Base-by-base conservation (phyloP, 1,140 invertebrate genomes). In the Hestina assimilis region DNA sequence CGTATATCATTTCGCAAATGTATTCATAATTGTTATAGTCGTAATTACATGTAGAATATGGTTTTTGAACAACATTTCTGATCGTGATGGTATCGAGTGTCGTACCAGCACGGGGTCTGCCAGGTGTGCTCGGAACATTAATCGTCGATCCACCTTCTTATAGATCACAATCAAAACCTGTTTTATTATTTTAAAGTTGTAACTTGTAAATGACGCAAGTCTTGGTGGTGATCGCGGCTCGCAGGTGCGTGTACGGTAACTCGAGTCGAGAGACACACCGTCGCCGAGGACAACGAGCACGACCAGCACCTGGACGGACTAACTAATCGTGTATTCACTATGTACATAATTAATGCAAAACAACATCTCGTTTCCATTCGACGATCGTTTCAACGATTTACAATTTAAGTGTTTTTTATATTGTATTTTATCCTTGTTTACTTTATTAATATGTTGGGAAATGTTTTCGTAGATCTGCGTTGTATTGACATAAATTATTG, bases 141-240 rank as follows among this genome's bases (percentile, higher is more conserved):
- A 83, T 82, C 80, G 74, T 79, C 66, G 74, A 76, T 73, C 70
- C 72, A 77, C 67, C 78, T 72, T 78, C 77, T 75, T 82, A 81
- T 85, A 83, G 84, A 87, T 87, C 75, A 86, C 79, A 84, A 87
- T 87, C 82, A 72, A 66, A 84, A 87, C 82, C 81, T 67, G 84
- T 85, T 87, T 83, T 80, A 80, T 83, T 87, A 87, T 87, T 87
- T 87, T 87, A 84, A 83, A 83, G 79, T 83, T 83, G 82, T 83
- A 83, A 87, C 76, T 84, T 82, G 81, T 84, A 86, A 82, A 87
- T 87, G 84, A 87, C 84, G 84, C 79, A 85, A 85, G 80, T 84
- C 69, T 70, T 67, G 66, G 66, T 76, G 72, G 69, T 78, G 71
- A 59, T 65, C 71, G 73, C 81, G 79, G 71, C 63, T 66, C 69